Evolutionary conservation across 2,797 vertebrate species (phyloP).

Genomic region (Eurystomus glaucurus): DNA sequence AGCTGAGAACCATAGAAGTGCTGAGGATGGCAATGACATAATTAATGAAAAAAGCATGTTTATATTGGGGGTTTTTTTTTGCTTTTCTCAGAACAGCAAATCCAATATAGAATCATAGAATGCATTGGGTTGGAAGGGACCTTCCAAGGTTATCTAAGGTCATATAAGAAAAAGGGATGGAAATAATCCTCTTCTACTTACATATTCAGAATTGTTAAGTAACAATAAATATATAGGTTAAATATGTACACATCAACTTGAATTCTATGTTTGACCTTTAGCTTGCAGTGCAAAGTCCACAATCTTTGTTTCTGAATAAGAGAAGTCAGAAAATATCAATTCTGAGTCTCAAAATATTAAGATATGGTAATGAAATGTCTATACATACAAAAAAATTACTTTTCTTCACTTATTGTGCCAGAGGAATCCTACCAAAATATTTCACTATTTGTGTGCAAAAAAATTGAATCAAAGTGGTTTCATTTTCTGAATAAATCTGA

Average conservation of each 20-base stretch:
- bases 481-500: background rate
- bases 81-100: rapidly evolving
- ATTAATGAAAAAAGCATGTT: background rate
- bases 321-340: background rate
- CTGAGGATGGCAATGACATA: background rate
- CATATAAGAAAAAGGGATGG: background rate
- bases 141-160: too few species aligned
- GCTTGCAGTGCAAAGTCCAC: background rate
- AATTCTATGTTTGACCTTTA: background rate
- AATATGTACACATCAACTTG: background rate
- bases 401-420: rapidly evolving
- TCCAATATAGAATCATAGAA: background rate
- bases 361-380: rapidly evolving
- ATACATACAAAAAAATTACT: rapidly evolving
- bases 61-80: background rate
- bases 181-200: background rate
- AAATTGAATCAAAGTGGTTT: background rate
- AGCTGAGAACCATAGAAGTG: background rate
- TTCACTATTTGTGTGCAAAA: background rate
- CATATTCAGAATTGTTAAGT: background rate
- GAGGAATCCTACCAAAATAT: background rate
- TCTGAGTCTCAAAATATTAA: background rate
- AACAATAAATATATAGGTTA: background rate
- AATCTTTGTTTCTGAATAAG: background rate
- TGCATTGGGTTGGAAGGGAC: too few species aligned